Evolutionary conservation across 2,888 invertebrate species (phyloP).

Genomic region (Oegoconia quadripuncta): DNA sequence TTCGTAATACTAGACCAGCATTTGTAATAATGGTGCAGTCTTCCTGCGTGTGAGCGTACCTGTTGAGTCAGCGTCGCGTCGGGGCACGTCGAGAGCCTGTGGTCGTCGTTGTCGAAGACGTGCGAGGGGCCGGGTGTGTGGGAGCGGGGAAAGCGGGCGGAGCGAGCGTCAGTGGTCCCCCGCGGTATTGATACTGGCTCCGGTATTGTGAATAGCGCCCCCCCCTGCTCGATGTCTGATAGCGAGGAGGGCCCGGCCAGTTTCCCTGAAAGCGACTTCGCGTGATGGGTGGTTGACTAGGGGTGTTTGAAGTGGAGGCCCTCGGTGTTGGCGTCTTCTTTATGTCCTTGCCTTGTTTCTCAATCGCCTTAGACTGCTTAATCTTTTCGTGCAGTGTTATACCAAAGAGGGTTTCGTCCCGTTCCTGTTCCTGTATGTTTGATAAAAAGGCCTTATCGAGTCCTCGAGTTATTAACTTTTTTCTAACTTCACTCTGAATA

Average conservation of each 20-base stretch:
- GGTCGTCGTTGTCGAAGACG: no score
- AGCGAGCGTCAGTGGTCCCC: no score
- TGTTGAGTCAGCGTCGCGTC: no score
- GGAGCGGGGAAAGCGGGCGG: no score
- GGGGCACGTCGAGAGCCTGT: no score
- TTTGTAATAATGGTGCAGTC: slow-evolving; percentile 11
- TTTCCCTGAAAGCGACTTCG: slow-evolving; percentile 27
- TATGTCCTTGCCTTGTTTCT: slow-evolving; percentile 14
- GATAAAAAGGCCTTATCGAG: slow-evolving; percentile 17
- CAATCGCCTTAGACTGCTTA: slow-evolving; percentile 3
- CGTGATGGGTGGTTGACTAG: neutral
- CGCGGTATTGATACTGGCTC: no score
- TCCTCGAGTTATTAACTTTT: slow-evolving; percentile 19
- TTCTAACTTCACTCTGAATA: slow-evolving; percentile 10
- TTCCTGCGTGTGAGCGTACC: slow-evolving; percentile 16
- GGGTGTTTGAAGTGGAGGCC: neutral
- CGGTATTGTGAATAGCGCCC: no score
- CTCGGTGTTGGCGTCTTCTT: slow-evolving; percentile 4
- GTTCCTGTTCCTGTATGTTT: slow-evolving; percentile 15
- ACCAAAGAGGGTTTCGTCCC: slow-evolving; percentile 18
- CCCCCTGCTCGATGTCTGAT: slow-evolving; percentile 15
- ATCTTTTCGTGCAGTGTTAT: slow-evolving; percentile 11
- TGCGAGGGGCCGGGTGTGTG: no score
- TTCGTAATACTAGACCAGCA: no score
- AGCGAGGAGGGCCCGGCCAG: slow-evolving; percentile 21